Base-by-base conservation (phyloP, 2,888 invertebrate species). In the Pachymerium ferrugineum region DNA sequence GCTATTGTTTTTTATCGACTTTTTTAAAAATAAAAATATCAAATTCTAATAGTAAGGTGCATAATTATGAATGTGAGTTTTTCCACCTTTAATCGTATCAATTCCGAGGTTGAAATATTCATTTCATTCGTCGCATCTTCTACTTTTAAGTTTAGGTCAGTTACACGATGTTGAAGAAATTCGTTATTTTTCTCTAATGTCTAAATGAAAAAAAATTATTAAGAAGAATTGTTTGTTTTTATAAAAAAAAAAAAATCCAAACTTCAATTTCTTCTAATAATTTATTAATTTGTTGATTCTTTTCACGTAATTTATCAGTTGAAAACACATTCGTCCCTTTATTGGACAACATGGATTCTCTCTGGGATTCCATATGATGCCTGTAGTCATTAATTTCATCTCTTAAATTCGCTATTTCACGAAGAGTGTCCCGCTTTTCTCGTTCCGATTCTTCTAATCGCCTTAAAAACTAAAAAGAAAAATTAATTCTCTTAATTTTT, bases 321-420 rank as follows among this genome's bases (percentile, higher is more conserved):
- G 30, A 22, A 70, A 70, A 28, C 2, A n/a, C 12, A 31, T 31
- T 16, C 22, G 16, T 70, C n/a, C 31, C 70, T 70, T 70, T 28
- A 30, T 33, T n/a, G 14, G 14, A 16, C 30, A 22, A n/a, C 22
- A 31, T 5, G 1, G 70, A 70, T 30, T 70, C 70, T 16, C 70
- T 30, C 12, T 70, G 70, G 14, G 33, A 30, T n/a, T 70, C 70
- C 70, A 70, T 70, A 12, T 30, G 70, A 30, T 70, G 31, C 14
- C 70, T 28, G 19, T 70, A 70, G n/a, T 70, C 70, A 28, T 70
- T 28, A 30, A 70, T 70, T 30, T 70, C 70, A 16, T 70, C 70
- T 33, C 16, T 70, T 30, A 70, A 70, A 33, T 70, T 70, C 10
- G 70, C 22, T 10, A 33, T 33, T 70, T 70, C 35, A 8, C 35